Base-by-base conservation (phyloP, 1,140 invertebrate genomes). In the Potamilus streckersoni region DNA sequence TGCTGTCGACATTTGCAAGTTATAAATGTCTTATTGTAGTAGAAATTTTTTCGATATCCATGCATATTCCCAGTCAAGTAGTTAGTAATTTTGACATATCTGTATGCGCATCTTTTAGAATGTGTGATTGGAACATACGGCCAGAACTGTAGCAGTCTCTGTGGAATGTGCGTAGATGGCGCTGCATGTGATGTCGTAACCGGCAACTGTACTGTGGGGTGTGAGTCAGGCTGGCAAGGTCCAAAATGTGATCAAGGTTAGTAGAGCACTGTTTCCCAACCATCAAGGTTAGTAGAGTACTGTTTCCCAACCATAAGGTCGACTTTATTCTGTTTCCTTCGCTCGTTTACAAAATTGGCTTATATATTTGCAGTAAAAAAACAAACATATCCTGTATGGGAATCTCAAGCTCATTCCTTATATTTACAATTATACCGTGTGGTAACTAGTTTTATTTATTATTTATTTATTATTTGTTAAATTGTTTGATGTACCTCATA, bases 101-200 rank as follows among this genome's bases (percentile, higher is more conserved):
- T 23, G 27, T n/a, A 20, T 20, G 27, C 19, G 27, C n/a, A 13
- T 19, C 8, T 74, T 70, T 69, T 38, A 83, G 81, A 68, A 13
- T 83, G 81, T 71, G 71, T 71, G 17, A 17, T 66, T n/a, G 79
- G 78, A 11, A 79, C 55, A 8, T 80, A 80, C 62, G 79, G 81
- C 4, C 74, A 63, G 20, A 77, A 69, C 15, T 83, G 81, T 71
- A 74, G 78, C 27, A 71, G 70, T 27, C 58, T 31, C 1, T 83
- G 81, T 71, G 79, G 79, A 13, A 73, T 73, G 38, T 83, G 81
- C 71, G 59, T 68, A 38, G 73, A 80, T 31, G 75, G 73, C 12
- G 69, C 66, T 3, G 38, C 72, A 13, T 83, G 81, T 74, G 49
- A 79, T 64, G 72, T 74, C 55, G 69, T 73, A 20, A 79, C 73